Evolutionary conservation across 1,140 invertebrate species (phyloP).

Genomic region (Probaryconus sp.): DNA sequence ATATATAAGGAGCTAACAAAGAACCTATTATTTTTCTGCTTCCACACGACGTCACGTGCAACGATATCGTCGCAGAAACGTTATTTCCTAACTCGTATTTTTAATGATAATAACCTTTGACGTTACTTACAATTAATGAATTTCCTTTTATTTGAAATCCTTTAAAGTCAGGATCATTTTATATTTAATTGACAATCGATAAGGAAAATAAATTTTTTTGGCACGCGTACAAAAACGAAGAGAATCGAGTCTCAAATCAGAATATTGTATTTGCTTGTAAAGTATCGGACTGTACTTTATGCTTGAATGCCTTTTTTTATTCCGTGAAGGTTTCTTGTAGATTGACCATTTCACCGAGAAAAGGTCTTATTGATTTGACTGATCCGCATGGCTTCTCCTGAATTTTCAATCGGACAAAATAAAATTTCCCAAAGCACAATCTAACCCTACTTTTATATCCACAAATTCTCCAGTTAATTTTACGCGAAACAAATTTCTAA

Average conservation of each 20-base stretch:
- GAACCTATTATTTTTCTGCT: conserved; percentile 70
- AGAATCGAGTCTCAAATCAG: conserved; percentile 44
- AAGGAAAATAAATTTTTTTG: too few species aligned
- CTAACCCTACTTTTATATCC: too few species aligned
- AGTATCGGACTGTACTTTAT: conserved; percentile 56
- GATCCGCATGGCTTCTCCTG: conserved; percentile 33
- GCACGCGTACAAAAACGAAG: too few species aligned
- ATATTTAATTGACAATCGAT: too few species aligned
- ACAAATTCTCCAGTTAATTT: too few species aligned
- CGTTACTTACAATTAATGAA: too few species aligned
- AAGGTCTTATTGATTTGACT: conserved; percentile 58
- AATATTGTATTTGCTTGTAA: conserved; percentile 57
- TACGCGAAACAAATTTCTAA: too few species aligned
- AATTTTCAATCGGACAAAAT: not conserved
- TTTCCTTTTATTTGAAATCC: too few species aligned
- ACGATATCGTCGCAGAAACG: conserved; percentile 39
- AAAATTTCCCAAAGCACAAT: not conserved
- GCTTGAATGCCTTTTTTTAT: conserved; percentile 45
- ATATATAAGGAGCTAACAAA: conserved; percentile 55
- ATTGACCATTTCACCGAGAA: conserved; percentile 56
- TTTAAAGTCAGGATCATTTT: too few species aligned
- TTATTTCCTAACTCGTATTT: conserved; percentile 28
- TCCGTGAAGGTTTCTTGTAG: conserved; percentile 8
- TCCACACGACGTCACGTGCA: conserved; percentile 63
- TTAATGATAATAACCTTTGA: conserved; percentile 26